Evolutionary conservation across 2,888 invertebrate genomes (phyloP), one percentile per base, ranked within the genome.

Genomic region (Macrophya annulata): DNA sequence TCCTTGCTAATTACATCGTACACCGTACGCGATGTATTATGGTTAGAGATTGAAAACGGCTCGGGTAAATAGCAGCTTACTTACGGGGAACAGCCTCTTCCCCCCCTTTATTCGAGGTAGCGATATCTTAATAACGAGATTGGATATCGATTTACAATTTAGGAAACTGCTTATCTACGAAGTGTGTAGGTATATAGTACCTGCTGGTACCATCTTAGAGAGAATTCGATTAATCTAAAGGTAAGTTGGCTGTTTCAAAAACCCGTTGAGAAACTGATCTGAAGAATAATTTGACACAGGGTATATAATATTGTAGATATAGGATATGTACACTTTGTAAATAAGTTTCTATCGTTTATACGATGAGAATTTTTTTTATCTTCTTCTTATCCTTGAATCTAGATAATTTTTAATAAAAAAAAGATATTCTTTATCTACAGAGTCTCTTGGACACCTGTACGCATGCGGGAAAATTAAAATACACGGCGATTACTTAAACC

Each of bases 121-220:
- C 81, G 62, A 81, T 81, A 81, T 81, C 81, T 81, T 81, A 81
- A 81, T 81, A 81, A 81, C 81, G 81, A 81, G 81, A 81, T 81
- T 81, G 81, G 81, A 81, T 81, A 81, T 81, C 81, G 81, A 81
- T 81, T 81, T 81, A 81, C 81, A 81, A 81, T 81, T 81, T 81
- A 59, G 81, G 81, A 81, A 81, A 81, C 62, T 81, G 81, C 81
- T 81, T 81, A 81, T 81, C 81, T 81, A 62, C 81, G 77, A 77
- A 77, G 55, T 51, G 45, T 74, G 31, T 55, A 25, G 77, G 31
- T 77, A 77, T 76, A 71, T 76, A 62, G 51, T 51, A 21, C 51
- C 55, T 68, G 68, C 68, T 74, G 25, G 45, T 59, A 81, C 59
- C 37, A 81, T 81, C 81, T 81, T 81, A 62, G 62, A 81, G 77